Evolutionary conservation across 2,113 vertebrate species (phyloP).

Genomic region (Varanus komodoensis): DNA sequence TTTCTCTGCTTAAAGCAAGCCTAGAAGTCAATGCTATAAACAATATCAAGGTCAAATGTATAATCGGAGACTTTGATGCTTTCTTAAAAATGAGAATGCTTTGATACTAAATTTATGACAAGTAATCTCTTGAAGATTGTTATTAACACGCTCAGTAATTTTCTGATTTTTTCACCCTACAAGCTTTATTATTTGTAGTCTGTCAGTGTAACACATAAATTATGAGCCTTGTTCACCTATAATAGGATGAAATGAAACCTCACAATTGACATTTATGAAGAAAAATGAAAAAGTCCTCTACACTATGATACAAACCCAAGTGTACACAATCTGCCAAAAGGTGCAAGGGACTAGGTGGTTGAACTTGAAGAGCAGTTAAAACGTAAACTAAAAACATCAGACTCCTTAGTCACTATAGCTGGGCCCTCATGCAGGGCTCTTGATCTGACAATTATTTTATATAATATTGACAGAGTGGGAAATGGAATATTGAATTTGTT

Average conservation of each 20-base stretch:
- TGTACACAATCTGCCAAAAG: slow-evolving; percentile 15
- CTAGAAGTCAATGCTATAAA: not conserved
- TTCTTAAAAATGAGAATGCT: slow-evolving; percentile 55
- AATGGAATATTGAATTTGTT: not conserved
- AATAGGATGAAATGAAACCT: slow-evolving; percentile 68
- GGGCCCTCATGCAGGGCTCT: too few relatives aligned
- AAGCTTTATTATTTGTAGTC: slow-evolving; percentile 65
- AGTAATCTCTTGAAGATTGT: slow-evolving; percentile 63
- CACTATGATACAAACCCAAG: slow-evolving; percentile 35
- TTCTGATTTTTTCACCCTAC: slow-evolving; percentile 62
- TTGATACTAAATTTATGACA: slow-evolving; percentile 63
- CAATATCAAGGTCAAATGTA: slow-evolving; percentile 57
- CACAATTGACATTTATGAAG: slow-evolving; percentile 73
- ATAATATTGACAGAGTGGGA: not conserved
- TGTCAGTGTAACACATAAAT: slow-evolving; percentile 66
- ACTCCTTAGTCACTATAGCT: not conserved
- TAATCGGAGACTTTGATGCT: slow-evolving; percentile 43
- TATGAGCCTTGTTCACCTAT: slow-evolving; percentile 57
- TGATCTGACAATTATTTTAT: not conserved
- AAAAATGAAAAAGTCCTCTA: slow-evolving; percentile 66
- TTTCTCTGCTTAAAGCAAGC: slow-evolving; percentile 26
- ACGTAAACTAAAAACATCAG: not conserved
- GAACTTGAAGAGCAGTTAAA: slow-evolving; percentile 44
- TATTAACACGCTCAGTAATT: slow-evolving; percentile 61
- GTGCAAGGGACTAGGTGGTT: slow-evolving; percentile 17